Conservation (phyloP, 2,888 invertebrate species). For the Argyresthia goedartella region DNA sequence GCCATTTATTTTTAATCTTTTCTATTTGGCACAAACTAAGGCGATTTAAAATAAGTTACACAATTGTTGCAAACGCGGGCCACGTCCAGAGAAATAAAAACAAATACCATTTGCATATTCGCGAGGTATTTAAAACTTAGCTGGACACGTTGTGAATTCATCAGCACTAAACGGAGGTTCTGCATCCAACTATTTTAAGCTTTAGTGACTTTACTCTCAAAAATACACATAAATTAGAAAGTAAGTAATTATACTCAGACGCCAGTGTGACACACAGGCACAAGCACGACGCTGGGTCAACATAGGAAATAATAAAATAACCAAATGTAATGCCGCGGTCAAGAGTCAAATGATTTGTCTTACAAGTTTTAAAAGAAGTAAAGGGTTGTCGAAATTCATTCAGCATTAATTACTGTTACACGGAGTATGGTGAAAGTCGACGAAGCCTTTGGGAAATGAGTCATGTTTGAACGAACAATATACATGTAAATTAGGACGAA, state of each 20-base stretch:
- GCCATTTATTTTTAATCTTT: slow-evolving; percentile 11
- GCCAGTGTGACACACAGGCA: too few relatives aligned
- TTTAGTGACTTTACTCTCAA: too few relatives aligned
- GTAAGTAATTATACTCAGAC: too few relatives aligned
- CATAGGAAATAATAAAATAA: too few relatives aligned
- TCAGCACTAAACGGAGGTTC: slow-evolving; percentile 4
- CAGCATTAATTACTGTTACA: slow-evolving; percentile 39
- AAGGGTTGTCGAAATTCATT: too few relatives aligned
- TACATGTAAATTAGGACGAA: slow-evolving; percentile 54
- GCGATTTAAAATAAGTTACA: slow-evolving; percentile 23
- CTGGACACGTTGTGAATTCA: slow-evolving; percentile 22
- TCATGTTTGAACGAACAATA: slow-evolving; percentile 56
- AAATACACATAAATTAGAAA: too few relatives aligned
- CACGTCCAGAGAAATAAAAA: slow-evolving; percentile 25
- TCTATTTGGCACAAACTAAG: slow-evolving; percentile 29
- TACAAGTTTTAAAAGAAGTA: too few relatives aligned
- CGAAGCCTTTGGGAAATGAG: slow-evolving; percentile 48
- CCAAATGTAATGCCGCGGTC: too few relatives aligned
- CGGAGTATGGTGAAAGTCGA: slow-evolving; percentile 55
- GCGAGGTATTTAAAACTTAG: slow-evolving; percentile 23
- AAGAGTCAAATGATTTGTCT: too few relatives aligned
- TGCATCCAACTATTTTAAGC: too few relatives aligned
- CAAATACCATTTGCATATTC: slow-evolving; percentile 38
- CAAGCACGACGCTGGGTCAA: too few relatives aligned
- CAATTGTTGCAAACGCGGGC: not conserved